phyloP scores from a whole-genome alignment of 2,888 invertebrate genomes.

The Prostheceraeus crozeri region DNA sequence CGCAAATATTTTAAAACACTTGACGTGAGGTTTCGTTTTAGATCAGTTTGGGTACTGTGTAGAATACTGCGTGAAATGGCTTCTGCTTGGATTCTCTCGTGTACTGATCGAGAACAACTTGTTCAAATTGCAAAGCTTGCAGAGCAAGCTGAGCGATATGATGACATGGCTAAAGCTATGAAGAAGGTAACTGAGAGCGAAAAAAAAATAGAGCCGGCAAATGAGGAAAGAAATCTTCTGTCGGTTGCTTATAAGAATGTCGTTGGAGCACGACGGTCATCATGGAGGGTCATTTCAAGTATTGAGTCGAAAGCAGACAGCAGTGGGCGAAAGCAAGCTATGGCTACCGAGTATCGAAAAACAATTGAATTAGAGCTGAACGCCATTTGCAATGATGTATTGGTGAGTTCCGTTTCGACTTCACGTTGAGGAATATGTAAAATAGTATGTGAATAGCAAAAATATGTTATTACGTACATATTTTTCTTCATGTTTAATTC shows the following conservation, averaged over 20 bases:
- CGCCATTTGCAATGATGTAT: constrained; percentile 97
- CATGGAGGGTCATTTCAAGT: constrained; percentile 96
- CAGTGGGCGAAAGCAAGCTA: constrained; percentile 95
- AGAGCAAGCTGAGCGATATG: constrained; percentile 92
- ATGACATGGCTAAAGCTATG: constrained; percentile 98
- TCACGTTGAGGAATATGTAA: too few relatives aligned
- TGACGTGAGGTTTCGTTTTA: too few relatives aligned
- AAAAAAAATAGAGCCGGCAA: constrained; percentile 85
- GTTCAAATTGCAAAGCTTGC: constrained; percentile 97
- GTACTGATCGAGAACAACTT: constrained; percentile 82
- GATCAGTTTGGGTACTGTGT: constrained; percentile 41
- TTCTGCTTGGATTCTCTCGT: neutral
- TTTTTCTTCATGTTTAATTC: too few relatives aligned
- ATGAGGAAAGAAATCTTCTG: constrained; percentile 93
- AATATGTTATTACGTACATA: too few relatives aligned
- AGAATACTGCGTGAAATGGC: neutral
- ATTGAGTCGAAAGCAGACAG: constrained; percentile 69
- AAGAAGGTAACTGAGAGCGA: constrained; percentile 92
- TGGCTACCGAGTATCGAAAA: constrained; percentile 99
- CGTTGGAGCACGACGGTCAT: constrained; percentile 89
- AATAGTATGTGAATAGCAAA: too few relatives aligned
- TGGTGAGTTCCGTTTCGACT: constrained; percentile 63
- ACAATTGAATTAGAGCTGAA: constrained; percentile 98
- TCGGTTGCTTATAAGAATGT: constrained; percentile 99
- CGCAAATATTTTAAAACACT: too few relatives aligned